Evolutionary conservation across 2,113 vertebrate species (phyloP), one percentile per base, ranked within the genome.

Genomic region (Pseudopodoces humilis): DNA sequence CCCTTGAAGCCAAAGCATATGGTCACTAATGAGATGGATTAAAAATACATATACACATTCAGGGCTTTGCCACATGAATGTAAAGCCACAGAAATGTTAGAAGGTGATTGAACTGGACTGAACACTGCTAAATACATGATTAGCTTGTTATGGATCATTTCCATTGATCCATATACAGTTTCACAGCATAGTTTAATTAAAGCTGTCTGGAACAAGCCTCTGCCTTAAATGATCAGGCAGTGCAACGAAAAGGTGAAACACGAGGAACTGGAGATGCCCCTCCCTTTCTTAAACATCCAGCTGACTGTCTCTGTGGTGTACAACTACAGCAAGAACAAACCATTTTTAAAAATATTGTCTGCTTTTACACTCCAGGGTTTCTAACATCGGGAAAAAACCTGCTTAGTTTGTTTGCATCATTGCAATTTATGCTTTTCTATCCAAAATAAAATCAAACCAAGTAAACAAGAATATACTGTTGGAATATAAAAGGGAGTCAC

Each of bases 11-110:
- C 97, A 94, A 97, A 97, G 97, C 98, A 98, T 98, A 98, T 98
- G 98, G 98, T 94, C 97, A 98, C 97, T 98, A 98, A 98, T 98
- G 97, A 98, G 97, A 98, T 93, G 97, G 97, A 98, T 98, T 98
- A 96, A 94, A 97, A 97, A 96, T 94, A 97, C 93, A 95, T 93
- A 90, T 46, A 97, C 84, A 95, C 96, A 97, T 92, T 95, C 90
- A 83, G 87, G 95, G 90, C 95, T 96, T 97, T 97, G 96, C 90
- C 96, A 97, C 87, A 86, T 83, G 94, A 97, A 92, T 80, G 94
- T 88, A 96, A 97, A 98, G 90, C 90, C 94, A 92, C 95, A 96
- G 97, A 97, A 97, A 97, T 89, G 94, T 81, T 95, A 98, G 97
- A 96, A 97, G 96, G 97, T 97, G 97, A 98, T 96, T 97, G 98